These are phyloP conservation scores for Camptogramma bilineatum DNA, from an alignment of 2,888 invertebrate genomes.

Conservation along the genomic window DNA sequence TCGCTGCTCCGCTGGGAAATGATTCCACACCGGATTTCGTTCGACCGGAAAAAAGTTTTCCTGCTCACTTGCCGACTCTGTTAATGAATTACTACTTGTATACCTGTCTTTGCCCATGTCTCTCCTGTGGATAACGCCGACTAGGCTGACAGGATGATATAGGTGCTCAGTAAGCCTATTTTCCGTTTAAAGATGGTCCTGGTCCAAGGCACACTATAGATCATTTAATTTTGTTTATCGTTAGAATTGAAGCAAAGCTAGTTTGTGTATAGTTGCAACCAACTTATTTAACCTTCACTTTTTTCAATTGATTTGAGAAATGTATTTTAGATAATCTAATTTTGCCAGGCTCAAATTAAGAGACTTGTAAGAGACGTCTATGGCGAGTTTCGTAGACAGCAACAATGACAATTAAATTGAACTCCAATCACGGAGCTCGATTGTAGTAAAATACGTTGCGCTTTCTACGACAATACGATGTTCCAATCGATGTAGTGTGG, in stretches of 20 bases:
- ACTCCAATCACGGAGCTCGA: conserved; percentile 26
- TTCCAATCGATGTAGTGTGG: conserved; percentile 38
- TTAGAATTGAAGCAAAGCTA: background rate
- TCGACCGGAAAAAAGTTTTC: conserved; percentile 61
- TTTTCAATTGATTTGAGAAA: too few relatives aligned
- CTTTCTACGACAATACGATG: conserved; percentile 39
- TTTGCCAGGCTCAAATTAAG: background rate
- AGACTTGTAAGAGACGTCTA: background rate
- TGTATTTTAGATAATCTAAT: too few relatives aligned
- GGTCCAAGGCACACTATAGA: background rate
- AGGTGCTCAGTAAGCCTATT: background rate
- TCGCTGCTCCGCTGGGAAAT: conserved; percentile 71
- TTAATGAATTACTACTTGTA: conserved; percentile 49
- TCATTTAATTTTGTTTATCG: too few relatives aligned
- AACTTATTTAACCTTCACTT: too few relatives aligned
- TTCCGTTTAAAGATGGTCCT: background rate
- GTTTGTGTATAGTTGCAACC: too few relatives aligned
- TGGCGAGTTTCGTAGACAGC: background rate
- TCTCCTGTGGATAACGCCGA: background rate
- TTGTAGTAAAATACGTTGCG: conserved; percentile 41
- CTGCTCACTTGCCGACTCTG: conserved; percentile 58
- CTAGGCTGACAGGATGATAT: background rate
- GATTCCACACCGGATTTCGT: conserved; percentile 65
- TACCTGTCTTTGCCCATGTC: conserved; percentile 47
- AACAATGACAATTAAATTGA: conserved; percentile 37